These are phyloP conservation scores for Acanthopleura granulata DNA, from an alignment of 2,888 invertebrate species.

Conservation along the genomic window DNA sequence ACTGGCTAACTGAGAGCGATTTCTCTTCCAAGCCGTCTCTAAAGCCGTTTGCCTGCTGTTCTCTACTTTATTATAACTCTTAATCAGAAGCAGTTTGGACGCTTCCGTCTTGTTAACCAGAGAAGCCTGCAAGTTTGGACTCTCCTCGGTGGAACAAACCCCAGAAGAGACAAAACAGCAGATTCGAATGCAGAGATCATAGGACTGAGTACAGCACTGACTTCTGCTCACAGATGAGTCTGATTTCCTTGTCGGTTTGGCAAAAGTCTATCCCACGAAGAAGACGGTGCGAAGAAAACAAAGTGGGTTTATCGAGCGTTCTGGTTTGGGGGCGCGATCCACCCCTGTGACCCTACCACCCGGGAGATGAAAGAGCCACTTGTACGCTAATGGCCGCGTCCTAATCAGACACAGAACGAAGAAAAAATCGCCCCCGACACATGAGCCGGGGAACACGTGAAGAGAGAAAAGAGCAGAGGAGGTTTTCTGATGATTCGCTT, in stretches of 20 bases:
- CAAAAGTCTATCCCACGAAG: neutral
- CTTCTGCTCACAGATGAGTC: neutral
- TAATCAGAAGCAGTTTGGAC: too few species aligned
- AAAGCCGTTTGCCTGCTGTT: too few species aligned
- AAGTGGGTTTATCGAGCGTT: neutral
- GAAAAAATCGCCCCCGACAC: neutral
- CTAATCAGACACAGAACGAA: constrained; percentile 3
- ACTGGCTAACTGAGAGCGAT: too few species aligned
- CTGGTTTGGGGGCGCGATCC: neutral
- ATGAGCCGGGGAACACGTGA: neutral
- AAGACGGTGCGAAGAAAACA: neutral
- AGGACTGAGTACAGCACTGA: too few species aligned
- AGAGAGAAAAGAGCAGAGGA: neutral
- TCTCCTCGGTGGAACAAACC: too few species aligned
- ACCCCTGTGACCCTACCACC: constrained; percentile 11
- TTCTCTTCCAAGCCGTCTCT: too few species aligned
- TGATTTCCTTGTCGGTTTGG: neutral
- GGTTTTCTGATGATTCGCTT: neutral
- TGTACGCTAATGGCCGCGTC: neutral
- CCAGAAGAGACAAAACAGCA: too few species aligned
- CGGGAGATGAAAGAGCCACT: constrained; percentile 5
- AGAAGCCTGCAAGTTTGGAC: too few species aligned
- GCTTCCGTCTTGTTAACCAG: too few species aligned
- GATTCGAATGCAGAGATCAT: too few species aligned
- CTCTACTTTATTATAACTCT: too few species aligned